Conservation (phyloP, 2,797 vertebrate species). For the Odontamblyopus rebecca region DNA sequence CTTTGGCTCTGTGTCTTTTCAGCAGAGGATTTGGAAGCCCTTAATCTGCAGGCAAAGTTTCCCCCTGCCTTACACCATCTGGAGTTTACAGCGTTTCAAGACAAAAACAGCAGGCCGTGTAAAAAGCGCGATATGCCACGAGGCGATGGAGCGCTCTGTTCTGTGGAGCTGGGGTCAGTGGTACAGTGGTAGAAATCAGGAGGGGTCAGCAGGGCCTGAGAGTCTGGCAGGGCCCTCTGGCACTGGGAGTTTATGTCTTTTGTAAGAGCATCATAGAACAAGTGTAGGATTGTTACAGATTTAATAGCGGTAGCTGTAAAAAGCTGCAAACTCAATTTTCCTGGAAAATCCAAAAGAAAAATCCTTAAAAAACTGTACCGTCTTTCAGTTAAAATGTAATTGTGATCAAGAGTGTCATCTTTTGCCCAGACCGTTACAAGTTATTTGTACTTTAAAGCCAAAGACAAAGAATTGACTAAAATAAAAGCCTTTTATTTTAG, state of each 20-base stretch:
- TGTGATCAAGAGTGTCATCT: no score
- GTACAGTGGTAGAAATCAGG: constrained; percentile 51
- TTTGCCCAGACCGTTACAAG: no score
- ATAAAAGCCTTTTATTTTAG: no score
- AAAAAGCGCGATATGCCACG: constrained; percentile 63
- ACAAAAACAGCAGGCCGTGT: constrained; percentile 78
- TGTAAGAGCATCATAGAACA: constrained; percentile 12
- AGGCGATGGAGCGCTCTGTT: constrained; percentile 12
- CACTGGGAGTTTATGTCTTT: constrained; percentile 15
- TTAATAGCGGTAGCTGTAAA: background rate
- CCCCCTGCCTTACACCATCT: constrained; percentile 73
- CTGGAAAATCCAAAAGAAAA: no score
- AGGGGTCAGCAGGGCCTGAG: constrained; percentile 25
- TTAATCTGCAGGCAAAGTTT: constrained; percentile 80
- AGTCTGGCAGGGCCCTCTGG: constrained; percentile 26
- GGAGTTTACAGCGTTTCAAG: constrained; percentile 77
- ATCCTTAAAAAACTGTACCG: no score
- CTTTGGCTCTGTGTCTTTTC: constrained; percentile 72
- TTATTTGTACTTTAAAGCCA: no score
- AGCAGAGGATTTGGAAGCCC: constrained; percentile 73
- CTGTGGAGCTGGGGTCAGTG: constrained; percentile 50
- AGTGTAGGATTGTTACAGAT: constrained; percentile 31
- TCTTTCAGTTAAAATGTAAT: no score
- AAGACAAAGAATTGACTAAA: no score
- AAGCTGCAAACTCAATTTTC: background rate